Percentiles rank a stretch among this genome's conserved stretches.
Conservation (phyloP, 2,113 vertebrate species). For the Psittacus erithacus region DNA sequence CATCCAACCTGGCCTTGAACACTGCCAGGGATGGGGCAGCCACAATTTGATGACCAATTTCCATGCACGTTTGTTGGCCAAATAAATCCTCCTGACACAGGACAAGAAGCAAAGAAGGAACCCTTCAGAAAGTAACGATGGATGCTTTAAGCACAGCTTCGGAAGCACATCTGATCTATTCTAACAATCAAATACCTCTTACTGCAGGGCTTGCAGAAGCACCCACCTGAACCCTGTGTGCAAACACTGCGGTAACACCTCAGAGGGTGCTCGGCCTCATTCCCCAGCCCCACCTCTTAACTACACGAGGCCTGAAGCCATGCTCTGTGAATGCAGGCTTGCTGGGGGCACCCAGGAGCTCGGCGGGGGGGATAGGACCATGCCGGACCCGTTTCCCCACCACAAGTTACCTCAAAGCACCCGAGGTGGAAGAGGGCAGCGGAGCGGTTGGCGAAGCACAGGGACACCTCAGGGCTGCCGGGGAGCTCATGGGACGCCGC, state of each 20-base stretch:
- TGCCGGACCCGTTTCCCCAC: neutral
- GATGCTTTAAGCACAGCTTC: neutral
- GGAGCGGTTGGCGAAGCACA: conserved; percentile 94
- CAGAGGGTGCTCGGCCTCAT: neutral
- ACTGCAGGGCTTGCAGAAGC: fast-evolving
- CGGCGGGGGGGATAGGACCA: neutral
- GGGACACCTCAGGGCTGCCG: conserved; percentile 78
- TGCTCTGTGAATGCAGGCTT: too few species aligned
- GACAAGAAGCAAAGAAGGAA: neutral
- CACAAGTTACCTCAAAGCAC: conserved; percentile 74
- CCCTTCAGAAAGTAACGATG: fast-evolving
- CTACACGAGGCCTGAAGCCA: neutral
- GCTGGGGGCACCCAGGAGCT: neutral
- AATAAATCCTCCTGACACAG: neutral
- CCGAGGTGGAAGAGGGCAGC: conserved; percentile 86
- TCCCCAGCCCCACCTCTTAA: fast-evolving
- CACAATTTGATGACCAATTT: neutral
- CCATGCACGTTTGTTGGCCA: fast-evolving
- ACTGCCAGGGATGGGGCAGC: neutral
- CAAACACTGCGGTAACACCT: neutral
- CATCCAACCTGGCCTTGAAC: neutral
- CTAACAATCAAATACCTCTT: fast-evolving
- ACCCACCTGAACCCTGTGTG: fast-evolving
- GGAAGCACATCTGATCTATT: neutral
- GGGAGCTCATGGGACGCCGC: conserved; percentile 79